Conservation (phyloP, 2,888 invertebrate genomes). For the Ichneumoninae sp. region DNA sequence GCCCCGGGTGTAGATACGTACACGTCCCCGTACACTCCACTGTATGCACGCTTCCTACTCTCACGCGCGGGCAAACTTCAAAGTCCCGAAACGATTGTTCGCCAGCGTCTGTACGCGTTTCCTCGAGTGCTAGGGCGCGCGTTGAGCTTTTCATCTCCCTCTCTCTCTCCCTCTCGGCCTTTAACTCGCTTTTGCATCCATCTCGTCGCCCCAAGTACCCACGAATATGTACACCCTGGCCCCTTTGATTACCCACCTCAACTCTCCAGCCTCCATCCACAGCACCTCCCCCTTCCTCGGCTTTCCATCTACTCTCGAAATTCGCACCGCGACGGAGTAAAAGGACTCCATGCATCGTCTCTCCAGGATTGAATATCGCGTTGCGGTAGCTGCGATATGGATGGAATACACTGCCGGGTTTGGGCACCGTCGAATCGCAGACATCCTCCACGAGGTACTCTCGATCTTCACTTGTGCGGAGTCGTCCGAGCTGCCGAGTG, state of each 20-base stretch:
- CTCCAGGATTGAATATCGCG: conserved; percentile 31
- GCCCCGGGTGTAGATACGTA: conserved; percentile 45
- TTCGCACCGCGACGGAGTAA: conserved; percentile 33
- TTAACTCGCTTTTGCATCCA: conserved; percentile 28
- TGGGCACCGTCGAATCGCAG: conserved; percentile 21
- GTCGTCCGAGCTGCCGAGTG: conserved; percentile 28
- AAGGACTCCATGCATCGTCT: conserved; percentile 30
- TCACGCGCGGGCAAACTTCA: conserved; percentile 74
- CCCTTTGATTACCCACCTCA: conserved; percentile 78
- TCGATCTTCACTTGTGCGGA: conserved; percentile 40
- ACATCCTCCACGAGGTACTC: conserved; percentile 1
- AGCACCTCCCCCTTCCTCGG: conserved; percentile 22
- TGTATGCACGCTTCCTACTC: conserved; percentile 47
- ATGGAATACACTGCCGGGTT: neutral
- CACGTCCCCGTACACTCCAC: conserved; percentile 31
- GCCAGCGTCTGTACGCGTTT: conserved; percentile 71
- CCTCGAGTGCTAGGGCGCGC: conserved; percentile 58
- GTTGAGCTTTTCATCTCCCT: conserved; percentile 54
- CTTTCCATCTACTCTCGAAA: conserved; percentile 54
- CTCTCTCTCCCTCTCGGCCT: conserved; percentile 34
- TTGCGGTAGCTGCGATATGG: conserved; percentile 12
- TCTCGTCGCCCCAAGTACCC: conserved; percentile 61
- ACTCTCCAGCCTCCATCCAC: conserved; percentile 51
- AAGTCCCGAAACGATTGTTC: conserved; percentile 81
- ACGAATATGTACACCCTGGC: conserved; percentile 71